phyloP scores from a whole-genome alignment of 1,140 invertebrate species.

The Oncopodura yosiiana region DNA sequence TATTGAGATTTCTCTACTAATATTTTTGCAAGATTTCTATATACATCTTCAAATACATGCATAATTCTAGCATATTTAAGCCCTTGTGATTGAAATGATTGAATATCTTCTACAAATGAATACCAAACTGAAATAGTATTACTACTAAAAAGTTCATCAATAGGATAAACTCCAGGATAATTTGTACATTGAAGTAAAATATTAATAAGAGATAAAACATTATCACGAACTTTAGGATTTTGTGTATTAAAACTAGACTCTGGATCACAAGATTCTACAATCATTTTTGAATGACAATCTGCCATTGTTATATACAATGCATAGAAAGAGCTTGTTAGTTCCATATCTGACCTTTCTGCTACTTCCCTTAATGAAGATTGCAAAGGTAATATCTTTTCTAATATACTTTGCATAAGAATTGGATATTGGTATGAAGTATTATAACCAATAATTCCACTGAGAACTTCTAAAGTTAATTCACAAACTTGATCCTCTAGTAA shows the following conservation, averaged over 20 bases:
- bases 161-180: conserved; percentile 25
- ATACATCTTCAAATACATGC: conserved; percentile 32
- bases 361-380: conserved; percentile 25
- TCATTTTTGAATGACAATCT: conserved; percentile 30
- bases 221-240: conserved; percentile 26
- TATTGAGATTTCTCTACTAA: conserved; percentile 29
- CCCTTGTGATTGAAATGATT: conserved; percentile 23
- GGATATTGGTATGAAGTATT: conserved; percentile 30
- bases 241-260: conserved; percentile 17
- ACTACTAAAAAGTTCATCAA: conserved; percentile 31
- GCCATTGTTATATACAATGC: conserved; percentile 30
- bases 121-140: conserved; percentile 34
- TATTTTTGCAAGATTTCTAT: conserved; percentile 27
- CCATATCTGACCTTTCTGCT: conserved; percentile 22
- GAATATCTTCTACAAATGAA: conserved; percentile 33
- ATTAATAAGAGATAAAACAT: conserved; percentile 23
- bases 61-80: conserved; percentile 30
- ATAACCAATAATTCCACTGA: conserved; percentile 29
- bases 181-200: conserved; percentile 29
- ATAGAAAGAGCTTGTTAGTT: conserved; percentile 29
- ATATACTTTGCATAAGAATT: conserved; percentile 16
- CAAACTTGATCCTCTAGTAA: conserved; percentile 25
- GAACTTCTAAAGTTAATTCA: conserved; percentile 25
- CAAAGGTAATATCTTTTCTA: conserved; percentile 30
- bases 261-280: conserved; percentile 30